Percentiles rank a stretch among this genome's conserved stretches.
Conservation (phyloP, 2,113 vertebrate genomes). For the Capreolus pygargus region DNA sequence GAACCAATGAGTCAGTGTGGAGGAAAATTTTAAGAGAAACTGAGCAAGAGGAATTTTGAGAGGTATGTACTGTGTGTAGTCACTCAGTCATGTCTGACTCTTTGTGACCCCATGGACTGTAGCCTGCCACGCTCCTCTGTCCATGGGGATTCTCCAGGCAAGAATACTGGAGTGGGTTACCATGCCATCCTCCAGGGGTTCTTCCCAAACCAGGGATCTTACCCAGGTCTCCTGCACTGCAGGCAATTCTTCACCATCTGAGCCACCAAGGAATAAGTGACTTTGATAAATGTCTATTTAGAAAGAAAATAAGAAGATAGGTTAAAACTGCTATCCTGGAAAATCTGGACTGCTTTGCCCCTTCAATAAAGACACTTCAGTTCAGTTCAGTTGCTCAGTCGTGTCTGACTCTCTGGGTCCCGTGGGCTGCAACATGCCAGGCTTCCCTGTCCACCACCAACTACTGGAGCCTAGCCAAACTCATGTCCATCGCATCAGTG, state of each 20-base stretch:
- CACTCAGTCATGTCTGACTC: neutral
- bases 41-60: neutral
- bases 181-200: neutral
- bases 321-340: neutral
- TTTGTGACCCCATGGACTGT: neutral
- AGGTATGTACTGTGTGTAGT: neutral
- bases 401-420: neutral
- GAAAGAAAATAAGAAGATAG: neutral
- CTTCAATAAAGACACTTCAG: neutral
- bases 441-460: neutral
- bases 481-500: neutral
- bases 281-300: neutral
- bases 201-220: neutral
- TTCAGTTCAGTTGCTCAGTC: neutral
- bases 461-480: neutral
- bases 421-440: rapidly evolving
- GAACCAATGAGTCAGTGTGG: neutral
- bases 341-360: neutral
- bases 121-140: rapidly evolving
- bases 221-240: neutral
- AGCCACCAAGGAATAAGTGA: neutral
- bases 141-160: neutral
- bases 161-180: neutral
- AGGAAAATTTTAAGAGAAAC: neutral
- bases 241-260: neutral